These are phyloP conservation scores for Cheilosia soror DNA, from an alignment of 2,888 invertebrate species.

Conservation along the genomic window DNA sequence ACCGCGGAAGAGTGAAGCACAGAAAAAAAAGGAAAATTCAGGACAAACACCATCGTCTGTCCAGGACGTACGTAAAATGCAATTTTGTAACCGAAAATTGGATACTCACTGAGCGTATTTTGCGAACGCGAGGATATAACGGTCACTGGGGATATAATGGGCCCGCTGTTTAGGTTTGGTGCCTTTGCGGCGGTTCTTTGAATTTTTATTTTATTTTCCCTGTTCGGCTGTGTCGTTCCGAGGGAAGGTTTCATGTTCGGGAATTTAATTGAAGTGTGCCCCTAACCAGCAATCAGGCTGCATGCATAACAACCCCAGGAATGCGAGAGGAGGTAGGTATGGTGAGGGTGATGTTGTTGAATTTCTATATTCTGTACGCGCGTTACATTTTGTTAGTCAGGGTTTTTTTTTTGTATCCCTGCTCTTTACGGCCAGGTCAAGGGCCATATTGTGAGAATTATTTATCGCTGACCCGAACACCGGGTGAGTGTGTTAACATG, in stretches of 20 bases:
- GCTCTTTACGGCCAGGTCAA: conserved; percentile 34
- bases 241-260: conserved; percentile 69
- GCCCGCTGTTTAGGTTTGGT: conserved; percentile 72
- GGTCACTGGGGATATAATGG: conserved; percentile 68
- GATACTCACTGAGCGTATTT: conserved; percentile 74
- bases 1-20: conserved; percentile 53
- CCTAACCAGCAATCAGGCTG: conserved; percentile 64
- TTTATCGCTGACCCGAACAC: conserved; percentile 69
- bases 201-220: conserved; percentile 28
- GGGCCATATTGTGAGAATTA: conserved; percentile 68
- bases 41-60: conserved; percentile 52
- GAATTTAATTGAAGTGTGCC: conserved; percentile 77
- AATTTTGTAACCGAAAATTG: conserved; percentile 76
- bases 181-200: conserved; percentile 72
- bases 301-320: conserved; percentile 51
- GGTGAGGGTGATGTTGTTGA: conserved; percentile 20
- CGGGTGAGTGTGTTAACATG: conserved; percentile 74
- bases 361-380: conserved; percentile 48
- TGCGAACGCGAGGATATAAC: conserved; percentile 60
- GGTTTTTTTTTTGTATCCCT: background rate
- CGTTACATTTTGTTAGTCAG: conserved; percentile 37
- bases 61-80: conserved; percentile 56
- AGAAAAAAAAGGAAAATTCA: background rate
- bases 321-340: conserved; percentile 46
- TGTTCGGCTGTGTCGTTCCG: conserved; percentile 4